Evolutionary conservation across 2,888 invertebrate species (phyloP).

Genomic region (Drosophila mimica): DNA sequence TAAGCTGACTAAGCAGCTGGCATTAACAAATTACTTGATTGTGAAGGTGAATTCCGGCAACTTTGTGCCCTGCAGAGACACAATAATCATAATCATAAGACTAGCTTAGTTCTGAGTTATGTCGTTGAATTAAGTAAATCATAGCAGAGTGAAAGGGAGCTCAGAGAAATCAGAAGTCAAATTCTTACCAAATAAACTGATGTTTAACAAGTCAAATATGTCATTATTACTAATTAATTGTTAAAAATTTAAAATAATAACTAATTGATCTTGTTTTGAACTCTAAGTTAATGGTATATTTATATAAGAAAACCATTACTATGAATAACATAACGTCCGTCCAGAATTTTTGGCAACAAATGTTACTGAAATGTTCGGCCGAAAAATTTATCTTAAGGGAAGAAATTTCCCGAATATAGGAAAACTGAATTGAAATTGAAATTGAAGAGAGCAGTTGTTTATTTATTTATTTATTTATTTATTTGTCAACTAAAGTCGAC

Average conservation of each 20-base stretch:
- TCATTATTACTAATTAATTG: too few species aligned
- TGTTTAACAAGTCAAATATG: too few species aligned
- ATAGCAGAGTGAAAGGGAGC: neutral
- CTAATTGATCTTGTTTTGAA: neutral
- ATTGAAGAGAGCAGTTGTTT: too few species aligned
- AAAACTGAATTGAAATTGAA: too few species aligned
- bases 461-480: too few species aligned
- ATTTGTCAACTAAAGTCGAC: too few species aligned
- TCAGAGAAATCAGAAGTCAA: neutral
- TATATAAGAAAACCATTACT: neutral
- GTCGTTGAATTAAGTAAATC: neutral
- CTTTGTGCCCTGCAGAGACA: neutral
- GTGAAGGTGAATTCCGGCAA: neutral
- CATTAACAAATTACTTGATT: constrained; percentile 51
- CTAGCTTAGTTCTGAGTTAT: neutral
- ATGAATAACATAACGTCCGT: too few species aligned
- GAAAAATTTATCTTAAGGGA: too few species aligned
- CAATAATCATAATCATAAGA: constrained; percentile 20
- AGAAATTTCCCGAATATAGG: too few species aligned
- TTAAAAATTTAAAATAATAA: too few species aligned
- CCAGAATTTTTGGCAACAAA: too few species aligned
- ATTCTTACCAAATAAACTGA: neutral
- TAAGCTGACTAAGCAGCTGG: constrained; percentile 42
- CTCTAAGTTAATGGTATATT: neutral
- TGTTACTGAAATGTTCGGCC: too few species aligned